Evolutionary conservation across 53 echinoderm and acorn worm genomes (phyloP), one percentile per base, ranked within the genome.

Genomic region (Paelopatides confundens): DNA sequence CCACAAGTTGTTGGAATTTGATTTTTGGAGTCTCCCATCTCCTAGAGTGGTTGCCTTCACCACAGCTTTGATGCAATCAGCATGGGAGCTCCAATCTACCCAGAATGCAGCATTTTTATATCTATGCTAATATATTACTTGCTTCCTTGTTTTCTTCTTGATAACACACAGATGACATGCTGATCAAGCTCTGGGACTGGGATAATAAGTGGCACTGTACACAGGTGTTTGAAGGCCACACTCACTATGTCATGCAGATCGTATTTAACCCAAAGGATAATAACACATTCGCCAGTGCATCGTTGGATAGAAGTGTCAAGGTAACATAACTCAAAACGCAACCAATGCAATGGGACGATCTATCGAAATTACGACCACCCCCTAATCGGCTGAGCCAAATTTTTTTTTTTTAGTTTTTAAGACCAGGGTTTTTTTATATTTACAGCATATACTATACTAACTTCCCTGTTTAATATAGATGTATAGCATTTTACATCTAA

Each of bases 171-270:
- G 99, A 98, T 94, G 99, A 98, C 88, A 98, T 98, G 98, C 89
- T 98, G 47, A 98, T 98, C 63, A 95, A 98, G 77, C 89, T 98
- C 12, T 98, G 99, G 99, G 99, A 98, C 86, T 98, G 99, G 99
- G 99, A 98, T 28, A 93, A 94, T 70, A 98, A 98, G 43, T 98
- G 99, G 99, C 46, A 86, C 3, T 95, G 95, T 66, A 64, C 90
- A 0, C 95, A 98, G 74, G 91, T 95, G 29, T 98, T 98, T 89
- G 99, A 98, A 49, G 99, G 95, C 49, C 95, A 95, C 85, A 95
- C 95, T 30, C 99, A 98, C 77, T 98, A 98, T 47, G 99, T 98
- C 62, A 98, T 98, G 99, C 99, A 98, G 90, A 95, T 98, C 15
- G 89, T 95, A 51, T 94, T 98, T 86, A 98, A 98, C 86, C 99